Percentiles rank a stretch among this genome's conserved stretches.
Evolutionary conservation across 2,888 invertebrate genomes (phyloP).

Genomic region (Galerucella pusilla): DNA sequence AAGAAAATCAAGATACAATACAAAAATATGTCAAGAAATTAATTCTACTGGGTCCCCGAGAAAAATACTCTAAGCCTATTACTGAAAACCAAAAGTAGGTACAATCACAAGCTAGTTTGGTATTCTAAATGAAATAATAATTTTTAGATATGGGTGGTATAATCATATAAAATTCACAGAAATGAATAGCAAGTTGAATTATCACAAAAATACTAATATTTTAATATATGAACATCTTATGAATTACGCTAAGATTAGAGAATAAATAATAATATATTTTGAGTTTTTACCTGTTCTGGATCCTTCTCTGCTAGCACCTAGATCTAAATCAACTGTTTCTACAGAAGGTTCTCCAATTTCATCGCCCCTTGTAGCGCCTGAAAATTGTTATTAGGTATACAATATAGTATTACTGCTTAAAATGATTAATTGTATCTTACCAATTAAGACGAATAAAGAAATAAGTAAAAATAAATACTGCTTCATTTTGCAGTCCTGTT

Average conservation of each 20-base stretch:
- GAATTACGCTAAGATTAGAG: conserved; percentile 60
- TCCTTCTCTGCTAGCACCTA: conserved; percentile 87
- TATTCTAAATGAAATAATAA: conserved; percentile 4
- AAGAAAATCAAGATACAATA: conserved; percentile 48
- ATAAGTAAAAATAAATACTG: conserved; percentile 56
- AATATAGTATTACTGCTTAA: conserved; percentile 5
- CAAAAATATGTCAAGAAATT: conserved; percentile 56
- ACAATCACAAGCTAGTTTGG: background rate
- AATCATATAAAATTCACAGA: conserved; percentile 20
- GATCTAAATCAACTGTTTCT: conserved; percentile 79
- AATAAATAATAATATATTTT: conserved; percentile 31
- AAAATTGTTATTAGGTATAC: conserved; percentile 28
- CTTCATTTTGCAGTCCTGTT: conserved; percentile 56
- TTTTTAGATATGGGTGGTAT: conserved; percentile 65
- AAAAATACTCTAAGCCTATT: conserved; percentile 56
- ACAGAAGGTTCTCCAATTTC: conserved; percentile 66
- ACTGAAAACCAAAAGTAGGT: conserved; percentile 63
- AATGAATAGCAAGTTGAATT: conserved; percentile 61
- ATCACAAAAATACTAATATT: conserved; percentile 65
- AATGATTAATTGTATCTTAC: conserved; percentile 48
- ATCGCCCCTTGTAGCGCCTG: conserved; percentile 66
- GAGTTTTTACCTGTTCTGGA: conserved; percentile 82
- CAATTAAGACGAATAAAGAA: conserved; percentile 55
- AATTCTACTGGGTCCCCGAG: conserved; percentile 54
- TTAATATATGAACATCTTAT: conserved; percentile 60